These are phyloP conservation scores for Trogon surrucura DNA, from an alignment of 2,113 vertebrate species.

Conservation along the genomic window DNA sequence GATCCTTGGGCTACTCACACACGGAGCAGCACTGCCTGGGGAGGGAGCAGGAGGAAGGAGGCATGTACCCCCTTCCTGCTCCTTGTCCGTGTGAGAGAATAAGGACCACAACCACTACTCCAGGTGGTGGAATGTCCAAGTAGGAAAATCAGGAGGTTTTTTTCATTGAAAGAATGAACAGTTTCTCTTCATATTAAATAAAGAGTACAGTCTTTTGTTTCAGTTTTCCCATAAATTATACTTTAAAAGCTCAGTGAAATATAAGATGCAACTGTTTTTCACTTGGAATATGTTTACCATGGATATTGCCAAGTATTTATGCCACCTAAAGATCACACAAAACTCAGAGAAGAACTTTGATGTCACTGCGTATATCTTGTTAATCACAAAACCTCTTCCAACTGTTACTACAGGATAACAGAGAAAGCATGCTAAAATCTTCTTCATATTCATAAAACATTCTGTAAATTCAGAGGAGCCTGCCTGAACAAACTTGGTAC, in stretches of 20 bases:
- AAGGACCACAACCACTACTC: background rate
- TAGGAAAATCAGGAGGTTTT: background rate
- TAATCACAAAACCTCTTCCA: background rate
- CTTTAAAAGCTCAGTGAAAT: background rate
- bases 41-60: background rate
- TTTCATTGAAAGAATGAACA: background rate
- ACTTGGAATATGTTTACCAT: background rate
- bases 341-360: background rate
- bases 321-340: background rate
- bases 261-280: background rate
- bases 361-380: background rate
- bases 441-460: background rate
- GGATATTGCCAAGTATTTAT: background rate
- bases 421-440: background rate
- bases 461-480: background rate
- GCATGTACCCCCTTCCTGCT: background rate
- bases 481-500: background rate
- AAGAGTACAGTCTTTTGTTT: background rate
- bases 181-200: background rate
- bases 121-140: background rate
- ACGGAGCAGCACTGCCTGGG: accelerated
- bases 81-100: background rate
- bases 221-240: background rate
- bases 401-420: background rate
- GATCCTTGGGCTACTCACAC: background rate